Evolutionary conservation across 2,113 vertebrate species (phyloP).

Genomic region (Peromyscus polionotus): DNA sequence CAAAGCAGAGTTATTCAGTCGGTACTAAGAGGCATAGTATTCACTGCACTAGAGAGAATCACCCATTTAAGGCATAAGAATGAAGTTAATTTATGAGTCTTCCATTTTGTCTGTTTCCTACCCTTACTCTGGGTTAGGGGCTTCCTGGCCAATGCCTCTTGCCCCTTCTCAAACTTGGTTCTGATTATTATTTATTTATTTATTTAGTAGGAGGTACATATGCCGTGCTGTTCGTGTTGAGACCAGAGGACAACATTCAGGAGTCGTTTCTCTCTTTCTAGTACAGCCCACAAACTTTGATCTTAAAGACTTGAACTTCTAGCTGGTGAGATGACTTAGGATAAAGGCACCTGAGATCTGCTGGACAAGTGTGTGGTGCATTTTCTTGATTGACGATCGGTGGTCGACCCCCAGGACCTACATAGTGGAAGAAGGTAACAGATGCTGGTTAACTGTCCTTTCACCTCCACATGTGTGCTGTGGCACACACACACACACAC

Average conservation of each 20-base stretch:
- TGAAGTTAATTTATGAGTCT: neutral
- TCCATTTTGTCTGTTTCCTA: neutral
- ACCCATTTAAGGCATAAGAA: neutral
- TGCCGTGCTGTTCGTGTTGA: neutral
- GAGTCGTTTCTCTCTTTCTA: neutral
- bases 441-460: neutral
- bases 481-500: too few relatives aligned
- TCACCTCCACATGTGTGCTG: neutral
- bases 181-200: neutral
- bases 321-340: neutral
- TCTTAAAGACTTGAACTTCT: neutral
- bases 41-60: neutral
- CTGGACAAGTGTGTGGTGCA: neutral
- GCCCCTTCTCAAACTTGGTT: neutral
- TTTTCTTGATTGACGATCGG: neutral
- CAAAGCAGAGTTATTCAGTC: rapidly evolving
- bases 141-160: neutral
- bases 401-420: neutral
- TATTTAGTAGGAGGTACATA: neutral
- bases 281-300: neutral
- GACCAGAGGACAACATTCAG: neutral
- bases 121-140: neutral
- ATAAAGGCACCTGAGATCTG: neutral
- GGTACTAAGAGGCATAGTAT: neutral
- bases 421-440: neutral